These are phyloP conservation scores for Belgica antarctica DNA, from an alignment of 2,888 invertebrate genomes.

Conservation along the genomic window DNA sequence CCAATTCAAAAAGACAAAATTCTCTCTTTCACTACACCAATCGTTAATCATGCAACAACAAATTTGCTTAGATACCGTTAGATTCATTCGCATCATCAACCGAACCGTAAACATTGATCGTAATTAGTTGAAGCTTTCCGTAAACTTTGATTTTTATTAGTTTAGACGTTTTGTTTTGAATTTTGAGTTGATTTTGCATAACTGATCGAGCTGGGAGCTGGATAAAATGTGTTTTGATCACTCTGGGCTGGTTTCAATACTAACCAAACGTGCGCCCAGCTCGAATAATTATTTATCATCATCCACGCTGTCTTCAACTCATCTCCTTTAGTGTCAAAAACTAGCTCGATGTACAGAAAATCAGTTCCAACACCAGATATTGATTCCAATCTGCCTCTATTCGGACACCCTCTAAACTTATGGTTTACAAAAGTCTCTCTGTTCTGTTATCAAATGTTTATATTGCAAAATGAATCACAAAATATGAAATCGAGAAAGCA, in stretches of 20 bases:
- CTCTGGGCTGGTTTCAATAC: no score
- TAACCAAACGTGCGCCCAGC: no score
- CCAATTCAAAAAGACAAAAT: background rate
- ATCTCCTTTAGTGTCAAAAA: background rate
- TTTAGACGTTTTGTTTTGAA: constrained; percentile 45
- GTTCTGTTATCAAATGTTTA: constrained; percentile 7
- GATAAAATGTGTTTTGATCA: no score
- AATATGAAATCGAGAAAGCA: background rate
- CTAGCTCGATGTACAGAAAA: background rate
- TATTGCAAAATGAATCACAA: constrained; percentile 23
- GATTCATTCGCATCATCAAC: background rate
- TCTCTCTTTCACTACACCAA: constrained; percentile 2
- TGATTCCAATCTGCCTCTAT: background rate
- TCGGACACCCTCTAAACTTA: constrained; percentile 14
- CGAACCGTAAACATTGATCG: constrained; percentile 1
- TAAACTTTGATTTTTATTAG: background rate
- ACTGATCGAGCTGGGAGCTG: no score
- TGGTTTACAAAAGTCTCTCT: no score
- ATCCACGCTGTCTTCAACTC: background rate
- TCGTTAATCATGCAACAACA: constrained; percentile 18
- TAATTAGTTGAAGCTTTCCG: background rate
- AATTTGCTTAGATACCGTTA: constrained; percentile 19
- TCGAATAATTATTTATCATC: no score
- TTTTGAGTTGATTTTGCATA: background rate
- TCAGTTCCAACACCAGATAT: background rate